phyloP scores from a whole-genome alignment of 2,113 vertebrate genomes.

The Psittacara wagleri region DNA sequence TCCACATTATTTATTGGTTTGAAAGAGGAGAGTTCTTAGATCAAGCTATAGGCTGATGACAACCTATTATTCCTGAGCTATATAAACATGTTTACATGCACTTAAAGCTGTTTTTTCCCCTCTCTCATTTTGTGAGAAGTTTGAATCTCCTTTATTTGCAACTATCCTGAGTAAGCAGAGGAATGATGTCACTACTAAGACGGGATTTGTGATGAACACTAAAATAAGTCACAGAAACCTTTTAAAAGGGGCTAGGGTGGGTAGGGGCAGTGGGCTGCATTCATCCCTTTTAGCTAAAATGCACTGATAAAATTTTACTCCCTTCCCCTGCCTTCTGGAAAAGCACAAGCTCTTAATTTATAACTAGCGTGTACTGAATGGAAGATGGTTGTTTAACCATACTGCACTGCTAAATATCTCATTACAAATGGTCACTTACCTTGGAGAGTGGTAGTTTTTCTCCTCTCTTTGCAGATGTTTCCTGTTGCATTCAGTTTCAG shows the following conservation, averaged over 20 bases:
- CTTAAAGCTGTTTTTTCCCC: slow-evolving; percentile 47
- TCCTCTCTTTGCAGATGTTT: slow-evolving; percentile 10
- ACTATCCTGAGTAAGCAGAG: slow-evolving; percentile 39
- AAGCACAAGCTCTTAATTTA: slow-evolving; percentile 78
- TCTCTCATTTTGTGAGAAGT: slow-evolving; percentile 13
- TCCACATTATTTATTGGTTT: neutral
- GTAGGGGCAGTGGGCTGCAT: neutral
- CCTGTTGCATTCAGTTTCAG: neutral
- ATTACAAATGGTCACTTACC: neutral
- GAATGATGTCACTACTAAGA: neutral
- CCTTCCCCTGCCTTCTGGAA: slow-evolving; percentile 53
- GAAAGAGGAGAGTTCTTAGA: slow-evolving; percentile 20
- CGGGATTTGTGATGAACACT: slow-evolving; percentile 48
- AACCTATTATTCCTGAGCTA: slow-evolving; percentile 41
- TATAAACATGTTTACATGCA: slow-evolving; percentile 71
- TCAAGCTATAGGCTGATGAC: neutral
- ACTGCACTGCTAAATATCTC: slow-evolving; percentile 26
- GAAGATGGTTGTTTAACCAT: slow-evolving; percentile 31
- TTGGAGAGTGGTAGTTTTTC: slow-evolving; percentile 21
- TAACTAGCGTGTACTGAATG: slow-evolving; percentile 4
- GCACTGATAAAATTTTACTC: slow-evolving; percentile 8
- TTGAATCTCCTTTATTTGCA: slow-evolving; percentile 46
- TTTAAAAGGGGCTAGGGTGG: neutral
- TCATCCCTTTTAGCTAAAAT: neutral
- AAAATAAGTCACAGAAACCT: neutral